Conservation (phyloP, 2,797 vertebrate species). For the Australoheros facetus region DNA sequence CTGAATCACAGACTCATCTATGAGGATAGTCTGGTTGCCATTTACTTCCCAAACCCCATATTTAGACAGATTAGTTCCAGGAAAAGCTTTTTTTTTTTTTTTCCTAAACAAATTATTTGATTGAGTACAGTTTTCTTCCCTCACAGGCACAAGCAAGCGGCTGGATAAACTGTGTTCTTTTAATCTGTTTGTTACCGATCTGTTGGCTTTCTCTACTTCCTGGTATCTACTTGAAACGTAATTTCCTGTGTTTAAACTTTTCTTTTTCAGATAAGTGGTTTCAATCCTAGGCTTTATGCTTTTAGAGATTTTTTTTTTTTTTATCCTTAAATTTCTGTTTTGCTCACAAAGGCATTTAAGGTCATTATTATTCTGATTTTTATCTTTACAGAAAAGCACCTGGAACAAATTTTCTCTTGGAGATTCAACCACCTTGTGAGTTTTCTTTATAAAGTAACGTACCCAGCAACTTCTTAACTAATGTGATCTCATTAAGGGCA, state of each 20-base stretch:
- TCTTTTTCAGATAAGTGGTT: neutral
- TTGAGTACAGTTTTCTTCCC: neutral
- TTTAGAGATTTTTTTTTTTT: neutral
- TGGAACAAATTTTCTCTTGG: neutral
- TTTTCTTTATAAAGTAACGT: slow-evolving; percentile 1
- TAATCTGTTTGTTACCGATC: slow-evolving; percentile 50
- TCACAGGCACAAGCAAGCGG: neutral
- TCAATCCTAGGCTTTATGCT: slow-evolving; percentile 24
- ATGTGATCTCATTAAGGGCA: slow-evolving; percentile 49
- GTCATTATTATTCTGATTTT: neutral
- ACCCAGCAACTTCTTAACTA: slow-evolving; percentile 28
- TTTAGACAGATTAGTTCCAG: neutral
- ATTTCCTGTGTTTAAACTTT: slow-evolving; percentile 21
- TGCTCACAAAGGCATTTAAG: neutral
- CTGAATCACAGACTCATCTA: neutral
- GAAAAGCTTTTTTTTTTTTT: neutral
- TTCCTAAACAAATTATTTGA: neutral
- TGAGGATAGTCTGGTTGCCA: neutral
- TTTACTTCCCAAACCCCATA: neutral
- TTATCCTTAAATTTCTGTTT: slow-evolving; percentile 5
- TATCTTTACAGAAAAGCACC: neutral
- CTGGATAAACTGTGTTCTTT: slow-evolving; percentile 31
- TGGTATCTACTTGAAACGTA: slow-evolving; percentile 44
- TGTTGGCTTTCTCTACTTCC: slow-evolving; percentile 44
- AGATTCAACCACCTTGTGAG: neutral